These are phyloP conservation scores for Istiophorus platypterus DNA, from an alignment of 2,113 vertebrate species.

Conservation along the genomic window DNA sequence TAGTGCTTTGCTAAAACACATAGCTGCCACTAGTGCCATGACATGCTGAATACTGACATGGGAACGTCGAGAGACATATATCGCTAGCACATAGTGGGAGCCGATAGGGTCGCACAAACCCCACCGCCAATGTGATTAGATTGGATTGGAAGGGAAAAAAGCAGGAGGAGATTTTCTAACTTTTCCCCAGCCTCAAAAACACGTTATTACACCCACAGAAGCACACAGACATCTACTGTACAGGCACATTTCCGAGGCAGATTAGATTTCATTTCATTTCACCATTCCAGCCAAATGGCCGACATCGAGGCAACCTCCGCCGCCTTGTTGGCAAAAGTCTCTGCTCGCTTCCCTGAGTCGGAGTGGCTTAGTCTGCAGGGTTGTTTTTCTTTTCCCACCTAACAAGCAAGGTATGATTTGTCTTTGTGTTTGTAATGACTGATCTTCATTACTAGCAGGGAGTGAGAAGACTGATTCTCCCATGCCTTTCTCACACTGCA, in stretches of 20 bases:
- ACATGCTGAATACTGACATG: slow-evolving; percentile 13
- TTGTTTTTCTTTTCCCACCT: slow-evolving; percentile 35
- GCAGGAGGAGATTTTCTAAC: slow-evolving; percentile 21
- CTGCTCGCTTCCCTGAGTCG: slow-evolving; percentile 11
- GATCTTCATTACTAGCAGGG: background rate
- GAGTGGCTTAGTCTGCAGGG: slow-evolving; percentile 24
- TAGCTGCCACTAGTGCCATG: background rate
- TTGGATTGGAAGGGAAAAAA: slow-evolving; percentile 24
- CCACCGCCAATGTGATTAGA: slow-evolving; percentile 14
- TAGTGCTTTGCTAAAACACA: slow-evolving; percentile 26
- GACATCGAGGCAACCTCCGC: slow-evolving; percentile 40
- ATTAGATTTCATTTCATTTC: slow-evolving; percentile 1
- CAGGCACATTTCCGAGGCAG: background rate
- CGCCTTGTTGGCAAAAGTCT: slow-evolving; percentile 43
- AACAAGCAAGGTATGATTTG: background rate
- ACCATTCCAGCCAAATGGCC: slow-evolving; percentile 1
- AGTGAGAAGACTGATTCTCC: background rate
- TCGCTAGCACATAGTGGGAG: slow-evolving; percentile 16
- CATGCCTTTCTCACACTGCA: background rate
- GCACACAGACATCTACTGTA: background rate
- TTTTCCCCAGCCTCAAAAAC: slow-evolving; percentile 14
- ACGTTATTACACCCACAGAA: background rate
- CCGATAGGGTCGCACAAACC: too few relatives aligned
- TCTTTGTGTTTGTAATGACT: slow-evolving; percentile 1
- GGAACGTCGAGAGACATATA: slow-evolving; percentile 34